Evolutionary conservation across 2,888 invertebrate genomes (phyloP), one percentile per base, ranked within the genome.

Genomic region (Leptinotarsa juncta): DNA sequence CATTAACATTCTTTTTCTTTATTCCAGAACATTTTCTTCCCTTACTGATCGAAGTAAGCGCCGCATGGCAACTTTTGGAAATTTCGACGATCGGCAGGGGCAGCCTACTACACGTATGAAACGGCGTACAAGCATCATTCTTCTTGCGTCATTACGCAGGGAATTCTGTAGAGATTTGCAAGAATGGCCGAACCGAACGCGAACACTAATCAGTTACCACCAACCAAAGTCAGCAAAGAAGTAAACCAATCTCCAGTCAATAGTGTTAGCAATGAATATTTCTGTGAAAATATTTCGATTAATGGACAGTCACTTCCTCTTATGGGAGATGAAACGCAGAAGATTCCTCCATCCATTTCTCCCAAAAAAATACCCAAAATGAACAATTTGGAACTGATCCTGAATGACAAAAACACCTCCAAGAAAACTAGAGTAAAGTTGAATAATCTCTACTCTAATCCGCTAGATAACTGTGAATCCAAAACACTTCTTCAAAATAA

Each of bases 111-210:
- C 81, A 82, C 86, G 86, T 83, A 86, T 86, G 86, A 85, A 83
- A 84, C 81, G 74, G 72, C 73, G 76, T 79, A 80, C 78, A 72
- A 82, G 77, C 75, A 77, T 72, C 65, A 76, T 78, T 62, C 84
- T 84, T 82, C 86, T 87, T 74, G 86, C 87, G 84, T 84, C 79
- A 66, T 84, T 85, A 81, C 88, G 88, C 83, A 85, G 77, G 70
- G 77, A 79, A 72, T 79, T 78, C 51, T 69, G 75, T 70, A 86
- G 89, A 83, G 89, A 89, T 80, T 84, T 89, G 76, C 86, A 86
- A 83, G 89, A 89, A 88, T 89, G 89, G 89, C 87, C 84, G 82
- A 86, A 80, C 79, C 84, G 81, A 81, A 83, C 80, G 80, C 83
- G 85, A 84, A 85, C 84, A 80, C 76, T 78, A 80, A 80, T 60